phyloP scores from a whole-genome alignment of 2,113 vertebrate species.

The Clinocottus analis region DNA sequence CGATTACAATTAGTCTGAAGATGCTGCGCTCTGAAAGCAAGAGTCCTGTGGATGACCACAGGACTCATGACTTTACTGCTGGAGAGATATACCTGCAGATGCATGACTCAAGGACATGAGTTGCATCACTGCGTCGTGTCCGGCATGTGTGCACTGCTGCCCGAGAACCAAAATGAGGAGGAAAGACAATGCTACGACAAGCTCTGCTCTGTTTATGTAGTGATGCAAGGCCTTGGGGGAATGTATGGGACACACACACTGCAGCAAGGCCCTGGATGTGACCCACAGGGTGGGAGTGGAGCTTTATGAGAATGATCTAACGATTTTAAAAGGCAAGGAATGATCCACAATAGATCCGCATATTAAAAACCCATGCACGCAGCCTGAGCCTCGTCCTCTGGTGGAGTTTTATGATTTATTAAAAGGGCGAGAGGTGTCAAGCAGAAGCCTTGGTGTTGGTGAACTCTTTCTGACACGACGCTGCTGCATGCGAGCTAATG shows the following conservation, averaged over 20 bases:
- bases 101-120: conserved; percentile 26
- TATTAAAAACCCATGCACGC: conserved; percentile 28
- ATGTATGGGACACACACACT: neutral
- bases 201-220: neutral
- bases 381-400: conserved; percentile 17
- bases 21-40: conserved; percentile 12
- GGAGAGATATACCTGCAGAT: conserved; percentile 32
- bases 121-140: conserved; percentile 1
- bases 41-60: conserved; percentile 1
- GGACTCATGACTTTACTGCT: neutral
- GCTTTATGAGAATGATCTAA: conserved; percentile 10
- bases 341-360: neutral
- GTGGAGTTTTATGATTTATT: conserved; percentile 41
- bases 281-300: conserved; percentile 17
- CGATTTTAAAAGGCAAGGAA: conserved; percentile 16
- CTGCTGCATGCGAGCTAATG: conserved; percentile 16
- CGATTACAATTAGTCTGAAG: conserved; percentile 18
- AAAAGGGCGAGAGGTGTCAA: conserved; percentile 45
- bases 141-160: conserved; percentile 10
- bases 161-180: conserved; percentile 7
- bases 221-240: neutral
- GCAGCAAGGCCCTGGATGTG: neutral
- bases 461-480: conserved; percentile 26
- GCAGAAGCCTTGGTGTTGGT: conserved; percentile 13
- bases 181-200: neutral